Evolutionary conservation across 2,888 invertebrate species (phyloP), one percentile per base, ranked within the genome.

Genomic region (Timema cristinae): DNA sequence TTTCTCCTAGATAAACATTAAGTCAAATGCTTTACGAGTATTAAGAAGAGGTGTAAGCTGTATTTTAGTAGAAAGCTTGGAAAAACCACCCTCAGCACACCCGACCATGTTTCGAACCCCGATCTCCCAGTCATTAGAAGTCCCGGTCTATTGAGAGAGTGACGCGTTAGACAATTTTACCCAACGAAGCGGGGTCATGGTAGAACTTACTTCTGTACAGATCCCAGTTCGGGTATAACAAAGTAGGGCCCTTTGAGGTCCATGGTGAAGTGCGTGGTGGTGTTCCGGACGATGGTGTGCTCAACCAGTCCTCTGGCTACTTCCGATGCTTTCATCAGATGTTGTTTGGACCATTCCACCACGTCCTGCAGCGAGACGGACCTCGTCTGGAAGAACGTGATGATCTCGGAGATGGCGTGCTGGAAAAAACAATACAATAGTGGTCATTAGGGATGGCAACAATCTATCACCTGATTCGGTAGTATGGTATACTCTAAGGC

Each of bases 231-330:
- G 0, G 93, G 92, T 72, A 94, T 82, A 7, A 93, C 87, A 10
- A 93, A 79, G 77, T 91, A 91, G 0, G 93, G 93, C 8, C 91
- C 89, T 79, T 90, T 90, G 68, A 93, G 82, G 77, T 93, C 91
- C 73, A 93, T 84, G 77, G 89, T 90, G n/a, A 93, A 80, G 76
- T 89, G 87, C 77, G 91, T 85, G 75, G 89, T 85, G 82, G 88
- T 87, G 75, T 85, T 84, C 77, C 87, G 82, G 47, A 84, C 83
- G 76, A 84, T 84, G 71, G 83, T 86, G 74, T 86, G 85, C 67
- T 85, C 84, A 0, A 88, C 80, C 69, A 87, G 81, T 66, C 79
- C 79, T 68, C 79, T 77, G 72, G 86, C 83, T 75, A 84, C 78
- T 63, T 78, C 76, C 5, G 79, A 78, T 1, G 85, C 82, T 70